These are phyloP conservation scores for Austrofundulus limnaeus DNA, from an alignment of 2,113 vertebrate genomes.

Conservation along the genomic window DNA sequence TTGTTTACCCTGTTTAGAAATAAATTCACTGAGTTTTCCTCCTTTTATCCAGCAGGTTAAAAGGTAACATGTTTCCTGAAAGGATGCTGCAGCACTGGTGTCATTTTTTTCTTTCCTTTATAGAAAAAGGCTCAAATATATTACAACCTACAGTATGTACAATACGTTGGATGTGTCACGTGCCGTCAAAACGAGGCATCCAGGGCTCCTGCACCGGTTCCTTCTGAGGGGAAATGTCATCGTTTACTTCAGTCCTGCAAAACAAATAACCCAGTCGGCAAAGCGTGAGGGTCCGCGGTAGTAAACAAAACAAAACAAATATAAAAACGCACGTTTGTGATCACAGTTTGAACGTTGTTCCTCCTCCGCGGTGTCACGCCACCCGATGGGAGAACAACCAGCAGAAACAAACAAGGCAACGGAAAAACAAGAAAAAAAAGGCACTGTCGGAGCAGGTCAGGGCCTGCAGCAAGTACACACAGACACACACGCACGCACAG, in stretches of 20 bases:
- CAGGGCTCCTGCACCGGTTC: slow-evolving; percentile 49
- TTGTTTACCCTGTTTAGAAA: neutral
- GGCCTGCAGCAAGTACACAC: slow-evolving; percentile 5
- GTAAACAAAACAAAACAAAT: neutral
- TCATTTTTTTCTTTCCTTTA: slow-evolving; percentile 29
- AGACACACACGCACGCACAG: slow-evolving; percentile 4
- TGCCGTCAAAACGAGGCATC: slow-evolving; percentile 59
- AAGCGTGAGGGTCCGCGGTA: slow-evolving; percentile 24
- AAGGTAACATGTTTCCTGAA: slow-evolving; percentile 9
- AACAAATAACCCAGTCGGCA: slow-evolving; percentile 2
- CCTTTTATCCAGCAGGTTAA: neutral
- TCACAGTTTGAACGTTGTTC: slow-evolving; percentile 18
- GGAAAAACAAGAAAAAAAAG: slow-evolving; percentile 79
- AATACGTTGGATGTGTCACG: slow-evolving; percentile 66
- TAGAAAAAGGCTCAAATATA: slow-evolving; percentile 71
- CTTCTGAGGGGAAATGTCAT: slow-evolving; percentile 1
- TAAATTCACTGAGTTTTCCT: no score
- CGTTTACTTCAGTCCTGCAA: slow-evolving; percentile 25
- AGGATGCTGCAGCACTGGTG: slow-evolving; percentile 67
- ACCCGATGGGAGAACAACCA: slow-evolving; percentile 46
- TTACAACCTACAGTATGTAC: slow-evolving; percentile 73
- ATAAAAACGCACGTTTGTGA: neutral
- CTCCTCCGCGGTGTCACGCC: no score
- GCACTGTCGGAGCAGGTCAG: slow-evolving; percentile 86
- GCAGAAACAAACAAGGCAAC: slow-evolving; percentile 67